Conservation (phyloP, 2,888 invertebrate genomes). For the Clanis bilineata region DNA sequence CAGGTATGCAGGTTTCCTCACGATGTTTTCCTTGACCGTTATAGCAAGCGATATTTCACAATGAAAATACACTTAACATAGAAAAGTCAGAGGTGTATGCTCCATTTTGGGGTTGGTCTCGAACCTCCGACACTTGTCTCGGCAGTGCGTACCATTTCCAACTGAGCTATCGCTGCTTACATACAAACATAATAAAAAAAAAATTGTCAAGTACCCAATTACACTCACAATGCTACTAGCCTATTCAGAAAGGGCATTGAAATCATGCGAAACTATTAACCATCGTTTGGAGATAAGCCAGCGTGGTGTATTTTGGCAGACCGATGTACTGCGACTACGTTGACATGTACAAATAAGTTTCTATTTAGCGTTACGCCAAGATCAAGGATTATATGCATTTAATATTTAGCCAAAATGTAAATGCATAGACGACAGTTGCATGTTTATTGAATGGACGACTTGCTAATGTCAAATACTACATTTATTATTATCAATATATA, state of each 20-base stretch:
- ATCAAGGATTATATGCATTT: constrained; percentile 8
- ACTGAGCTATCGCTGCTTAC: too few relatives aligned
- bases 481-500: neutral
- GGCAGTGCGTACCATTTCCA: too few relatives aligned
- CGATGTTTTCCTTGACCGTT: too few relatives aligned
- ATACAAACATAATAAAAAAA: too few relatives aligned
- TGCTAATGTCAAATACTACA: neutral
- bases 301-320: constrained; percentile 5
- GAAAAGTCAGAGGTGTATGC: too few relatives aligned
- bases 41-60: too few relatives aligned
- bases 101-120: too few relatives aligned
- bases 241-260: constrained; percentile 2
- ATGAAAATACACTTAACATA: too few relatives aligned
- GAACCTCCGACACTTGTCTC: too few relatives aligned
- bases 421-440: neutral
- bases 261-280: constrained; percentile 10
- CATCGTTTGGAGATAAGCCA: constrained; percentile 15
- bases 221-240: neutral
- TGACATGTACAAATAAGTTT: constrained; percentile 14
- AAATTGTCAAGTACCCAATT: too few relatives aligned
- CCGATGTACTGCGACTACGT: neutral
- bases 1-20: too few relatives aligned
- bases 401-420: constrained; percentile 5
- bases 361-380: constrained; percentile 11
- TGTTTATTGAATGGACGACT: neutral